Evolutionary conservation across 1,140 invertebrate genomes (phyloP), one percentile per base, ranked within the genome.

Genomic region (Holcopasites calliopsidis): DNA sequence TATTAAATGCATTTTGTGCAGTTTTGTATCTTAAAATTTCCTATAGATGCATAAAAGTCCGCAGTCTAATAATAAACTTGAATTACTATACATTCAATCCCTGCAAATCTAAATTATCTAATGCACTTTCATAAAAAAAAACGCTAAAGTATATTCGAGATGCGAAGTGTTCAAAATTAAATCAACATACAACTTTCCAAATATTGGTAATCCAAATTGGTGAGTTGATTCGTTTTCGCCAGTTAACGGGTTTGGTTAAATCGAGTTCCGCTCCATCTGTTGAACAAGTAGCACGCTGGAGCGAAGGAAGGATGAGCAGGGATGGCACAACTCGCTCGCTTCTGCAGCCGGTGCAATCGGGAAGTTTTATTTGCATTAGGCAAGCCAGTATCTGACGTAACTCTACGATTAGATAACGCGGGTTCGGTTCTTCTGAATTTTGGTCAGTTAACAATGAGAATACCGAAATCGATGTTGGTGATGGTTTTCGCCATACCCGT

Each of bases 351-450:
- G 68, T 65, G 72, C 49, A 80, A 77, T 68, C 60, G 72, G 76
- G 64, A 70, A 42, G 38, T 40, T 52, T 28, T 60, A n/a, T 76
- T 74, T 23, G 42, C 74, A 77, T 86, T 82, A 84, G 81, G 85
- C 79, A 87, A 87, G n/a, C n/a, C n/a, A n/a, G n/a, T 79, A 68
- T 73, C 80, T 87, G 80, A 87, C 80, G 84, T 83, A 87, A 87
- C n/a, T n/a, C 77, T 71, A 13, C 11, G 31, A n/a, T 3, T 0
- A 11, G 13, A 18, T 3, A 52, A 35, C 21, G 77, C 75, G 73
- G 70, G 79, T 54, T 47, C 62, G 74, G 62, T 75, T 76, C 54
- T 47, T 71, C 21, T 21, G 7, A 33, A 65, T 33, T 50, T 50
- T 50, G 2, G 8, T 23, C 6, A 21, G n/a, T n/a, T n/a, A 49